Percentiles rank a stretch among this genome's conserved stretches.
Conservation (phyloP, 1,140 invertebrate genomes). For the Colletes gigas region DNA sequence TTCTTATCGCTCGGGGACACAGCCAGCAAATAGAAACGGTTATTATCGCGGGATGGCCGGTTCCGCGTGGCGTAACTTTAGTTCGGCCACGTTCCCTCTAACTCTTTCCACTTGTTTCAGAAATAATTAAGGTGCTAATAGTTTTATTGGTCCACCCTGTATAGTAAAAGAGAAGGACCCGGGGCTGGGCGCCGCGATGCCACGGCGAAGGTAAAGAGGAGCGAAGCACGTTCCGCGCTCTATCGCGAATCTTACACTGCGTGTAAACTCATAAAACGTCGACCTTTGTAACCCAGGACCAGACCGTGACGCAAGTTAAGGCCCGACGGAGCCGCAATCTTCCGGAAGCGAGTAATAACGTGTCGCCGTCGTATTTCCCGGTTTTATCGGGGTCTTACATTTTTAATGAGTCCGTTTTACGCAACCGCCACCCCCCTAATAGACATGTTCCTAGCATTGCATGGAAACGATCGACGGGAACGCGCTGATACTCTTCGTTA, state of each 20-base stretch:
- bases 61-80: no score
- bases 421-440: background rate
- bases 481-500: background rate
- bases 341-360: slow-evolving; percentile 51
- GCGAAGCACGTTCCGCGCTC: slow-evolving; percentile 60
- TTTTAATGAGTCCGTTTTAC: slow-evolving; percentile 19
- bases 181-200: slow-evolving; percentile 2
- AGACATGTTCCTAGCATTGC: background rate
- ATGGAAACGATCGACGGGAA: slow-evolving; percentile 3
- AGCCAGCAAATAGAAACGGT: no score
- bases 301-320: slow-evolving; percentile 44
- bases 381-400: slow-evolving; percentile 34
- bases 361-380: slow-evolving; percentile 38
- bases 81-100: no score
- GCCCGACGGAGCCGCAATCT: slow-evolving; percentile 24
- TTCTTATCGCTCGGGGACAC: no score
- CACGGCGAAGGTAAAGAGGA: slow-evolving; percentile 53
- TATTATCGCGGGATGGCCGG: no score
- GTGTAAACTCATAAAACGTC: slow-evolving; percentile 70
- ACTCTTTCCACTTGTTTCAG: no score
- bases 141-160: background rate
- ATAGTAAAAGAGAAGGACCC: background rate
- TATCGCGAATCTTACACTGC: slow-evolving; percentile 69
- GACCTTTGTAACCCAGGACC: slow-evolving; percentile 51
- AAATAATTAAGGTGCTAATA: background rate